A percentile compares a stretch with the other conserved stretches of the same genome.
phyloP scores from a whole-genome alignment of 2,888 invertebrate species.

The Leucoptera coffeella region DNA sequence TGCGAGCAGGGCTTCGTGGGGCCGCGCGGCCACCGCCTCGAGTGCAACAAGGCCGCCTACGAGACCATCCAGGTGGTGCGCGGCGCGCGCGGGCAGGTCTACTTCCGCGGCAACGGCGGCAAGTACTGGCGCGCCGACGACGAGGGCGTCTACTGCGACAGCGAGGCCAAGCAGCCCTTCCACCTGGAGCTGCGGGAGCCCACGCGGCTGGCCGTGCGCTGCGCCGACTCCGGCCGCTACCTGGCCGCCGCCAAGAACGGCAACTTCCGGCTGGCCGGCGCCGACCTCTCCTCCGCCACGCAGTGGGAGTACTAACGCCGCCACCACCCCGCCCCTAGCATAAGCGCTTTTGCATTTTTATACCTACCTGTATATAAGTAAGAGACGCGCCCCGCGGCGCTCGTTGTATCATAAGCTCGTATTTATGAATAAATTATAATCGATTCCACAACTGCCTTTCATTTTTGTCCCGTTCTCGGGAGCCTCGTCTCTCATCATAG shows the following conservation, averaged over 20 bases:
- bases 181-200: constrained; percentile 90
- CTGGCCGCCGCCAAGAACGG: constrained; percentile 89
- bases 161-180: constrained; percentile 77
- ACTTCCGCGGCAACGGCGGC: constrained; percentile 86
- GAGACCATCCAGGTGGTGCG: constrained; percentile 89
- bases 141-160: constrained; percentile 81
- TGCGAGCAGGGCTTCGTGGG: constrained; percentile 96
- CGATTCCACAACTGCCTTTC: too few relatives aligned
- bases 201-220: constrained; percentile 86
- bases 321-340: too few relatives aligned
- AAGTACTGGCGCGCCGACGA: constrained; percentile 92
- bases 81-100: constrained; percentile 82
- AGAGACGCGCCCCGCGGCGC: too few relatives aligned
- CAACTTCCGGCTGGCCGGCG: constrained; percentile 75
- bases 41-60: constrained; percentile 93
- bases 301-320: constrained; percentile 87
- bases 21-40: constrained; percentile 80
- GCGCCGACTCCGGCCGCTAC: constrained; percentile 66
- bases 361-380: too few relatives aligned
- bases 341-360: too few relatives aligned
- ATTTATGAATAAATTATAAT: too few relatives aligned
- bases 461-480: too few relatives aligned
- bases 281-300: constrained; percentile 73
- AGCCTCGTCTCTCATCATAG: too few relatives aligned
- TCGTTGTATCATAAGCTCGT: too few relatives aligned